Evolutionary conservation across 2,113 vertebrate genomes (phyloP), one percentile per base, ranked within the genome.

Genomic region (Ia io): DNA sequence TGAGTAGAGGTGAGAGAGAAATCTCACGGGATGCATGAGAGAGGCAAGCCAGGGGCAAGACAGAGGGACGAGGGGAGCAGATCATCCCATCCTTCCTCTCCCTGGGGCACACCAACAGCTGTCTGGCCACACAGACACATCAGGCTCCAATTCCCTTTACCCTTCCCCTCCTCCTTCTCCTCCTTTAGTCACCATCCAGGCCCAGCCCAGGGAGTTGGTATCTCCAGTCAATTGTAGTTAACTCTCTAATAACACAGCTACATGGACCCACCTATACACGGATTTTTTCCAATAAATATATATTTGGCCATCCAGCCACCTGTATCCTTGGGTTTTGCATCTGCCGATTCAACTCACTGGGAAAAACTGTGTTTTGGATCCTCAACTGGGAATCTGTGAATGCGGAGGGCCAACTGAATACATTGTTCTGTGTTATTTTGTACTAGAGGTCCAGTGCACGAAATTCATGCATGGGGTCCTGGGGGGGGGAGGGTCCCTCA

Each of bases 111-210:
- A 65, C 71, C 53, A 28, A n/a, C 23, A 12, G n/a, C 83, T 37
- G 16, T 44, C 90, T 49, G 3, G 14, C 6, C 56, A 13, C 35
- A 70, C 18, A 23, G 82, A 61, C 23, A 6, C 9, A 1, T 17
- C 25, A 61, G 44, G 59, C 30, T 59, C 23, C 7, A 2, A 37
- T 42, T 9, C 37, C 6, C 42, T 37, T 49, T 32, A 11, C 28
- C 3, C 2, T 9, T 9, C 1, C n/a, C 16, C 28, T 14, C 5
- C 6, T 13, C 40, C 32, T 28, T 20, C 17, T 35, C 0, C 16
- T 1, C 1, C 28, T 51, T 12, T 13, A 2, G 8, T 17, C 18
- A 22, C 28, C 17, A 25, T 23, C 42, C 53, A 37, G 47, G 65
- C 79, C 76, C 30, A 9, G n/a, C 20, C 12, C n/a, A 20, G 35